Percentiles rank a stretch among this genome's conserved stretches.
Evolutionary conservation across 2,888 invertebrate species (phyloP).

Genomic region (Laspeyria flexula): DNA sequence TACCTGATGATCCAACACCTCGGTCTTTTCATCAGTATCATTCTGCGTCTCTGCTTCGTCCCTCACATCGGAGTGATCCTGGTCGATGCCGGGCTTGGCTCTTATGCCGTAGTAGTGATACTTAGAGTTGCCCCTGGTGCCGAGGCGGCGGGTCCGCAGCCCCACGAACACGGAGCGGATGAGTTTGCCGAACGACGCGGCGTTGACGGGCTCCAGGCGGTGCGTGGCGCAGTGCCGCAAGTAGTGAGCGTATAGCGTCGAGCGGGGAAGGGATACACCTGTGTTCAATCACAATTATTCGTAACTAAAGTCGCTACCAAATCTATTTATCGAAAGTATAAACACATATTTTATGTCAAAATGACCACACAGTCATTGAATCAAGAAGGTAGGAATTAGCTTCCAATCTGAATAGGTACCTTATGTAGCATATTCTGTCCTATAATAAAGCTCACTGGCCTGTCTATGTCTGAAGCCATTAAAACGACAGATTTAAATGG

Average conservation of each 20-base stretch:
- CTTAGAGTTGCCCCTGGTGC: constrained; percentile 98
- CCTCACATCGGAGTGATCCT: constrained; percentile 32
- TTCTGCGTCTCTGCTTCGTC: constrained; percentile 31
- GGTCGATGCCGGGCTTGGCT: constrained; percentile 88
- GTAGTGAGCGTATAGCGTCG: constrained; percentile 98
- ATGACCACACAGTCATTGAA: no score
- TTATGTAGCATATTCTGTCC: no score
- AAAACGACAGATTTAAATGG: no score
- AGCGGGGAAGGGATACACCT: constrained; percentile 95
- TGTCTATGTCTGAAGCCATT: no score
- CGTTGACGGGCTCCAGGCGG: constrained; percentile 99
- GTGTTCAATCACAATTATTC: constrained; percentile 7
- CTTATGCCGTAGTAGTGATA: constrained; percentile 99
- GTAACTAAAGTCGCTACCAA: no score
- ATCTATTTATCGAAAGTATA: no score
- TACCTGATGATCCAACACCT: constrained; percentile 54
- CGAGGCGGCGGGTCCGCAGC: constrained; percentile 96
- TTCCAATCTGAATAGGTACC: no score
- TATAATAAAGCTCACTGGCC: no score
- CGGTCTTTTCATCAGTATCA: constrained; percentile 55
- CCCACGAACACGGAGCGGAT: constrained; percentile 99
- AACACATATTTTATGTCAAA: no score
- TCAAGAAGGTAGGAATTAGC: no score
- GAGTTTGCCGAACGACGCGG: constrained; percentile 99
- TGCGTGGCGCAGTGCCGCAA: constrained; percentile 96